Evolutionary conservation across 2,113 vertebrate species (phyloP).

Genomic region (Pterocles orientalis): DNA sequence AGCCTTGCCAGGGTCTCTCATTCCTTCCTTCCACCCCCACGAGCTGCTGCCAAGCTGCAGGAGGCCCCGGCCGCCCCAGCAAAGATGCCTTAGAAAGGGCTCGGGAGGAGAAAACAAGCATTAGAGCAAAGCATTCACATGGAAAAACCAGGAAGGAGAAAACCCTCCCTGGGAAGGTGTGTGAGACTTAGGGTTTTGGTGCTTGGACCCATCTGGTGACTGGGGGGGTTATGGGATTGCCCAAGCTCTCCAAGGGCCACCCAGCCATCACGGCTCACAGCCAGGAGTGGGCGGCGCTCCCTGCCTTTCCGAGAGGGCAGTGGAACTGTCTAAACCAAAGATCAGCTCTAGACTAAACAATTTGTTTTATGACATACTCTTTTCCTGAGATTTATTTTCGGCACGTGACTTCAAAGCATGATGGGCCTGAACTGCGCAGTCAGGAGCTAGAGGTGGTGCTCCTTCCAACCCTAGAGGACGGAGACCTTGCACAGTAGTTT

Average conservation of each 20-base stretch:
- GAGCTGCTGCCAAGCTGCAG: background rate
- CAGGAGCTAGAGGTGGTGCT: background rate
- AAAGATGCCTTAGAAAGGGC: background rate
- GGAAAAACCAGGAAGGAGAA: background rate
- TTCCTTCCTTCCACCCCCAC: background rate
- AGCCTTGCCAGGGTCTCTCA: background rate
- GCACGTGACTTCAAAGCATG: background rate
- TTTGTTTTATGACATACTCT: background rate
- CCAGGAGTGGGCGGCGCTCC: rapidly evolving
- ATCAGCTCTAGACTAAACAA: background rate
- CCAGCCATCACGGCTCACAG: background rate
- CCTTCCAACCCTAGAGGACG: too few species aligned
- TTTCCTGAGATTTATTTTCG: background rate
- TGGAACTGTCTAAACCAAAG: background rate
- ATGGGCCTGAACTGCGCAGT: background rate
- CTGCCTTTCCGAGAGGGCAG: background rate
- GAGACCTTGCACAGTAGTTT: background rate
- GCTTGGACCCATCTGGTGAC: background rate
- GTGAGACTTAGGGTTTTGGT: background rate
- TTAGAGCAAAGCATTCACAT: background rate
- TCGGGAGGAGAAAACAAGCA: background rate
- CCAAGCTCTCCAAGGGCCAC: background rate
- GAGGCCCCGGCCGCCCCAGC: background rate
- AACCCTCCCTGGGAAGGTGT: background rate
- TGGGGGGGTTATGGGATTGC: too few species aligned